phyloP scores from a whole-genome alignment of 2,888 invertebrate genomes.

The Dichetophora obliterata region DNA sequence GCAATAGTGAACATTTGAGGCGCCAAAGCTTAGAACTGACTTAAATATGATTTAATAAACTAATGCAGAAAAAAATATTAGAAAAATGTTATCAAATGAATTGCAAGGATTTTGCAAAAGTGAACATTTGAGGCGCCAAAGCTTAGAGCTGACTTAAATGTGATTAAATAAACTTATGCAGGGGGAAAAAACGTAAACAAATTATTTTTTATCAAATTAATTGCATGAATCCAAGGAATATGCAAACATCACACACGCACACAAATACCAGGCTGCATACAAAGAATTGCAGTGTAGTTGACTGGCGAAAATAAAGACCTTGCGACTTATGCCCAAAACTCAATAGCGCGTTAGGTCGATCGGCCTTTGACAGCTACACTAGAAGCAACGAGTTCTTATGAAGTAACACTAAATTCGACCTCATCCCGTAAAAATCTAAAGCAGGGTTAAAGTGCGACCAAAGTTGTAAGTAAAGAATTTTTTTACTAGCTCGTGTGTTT shows the following conservation, averaged over 20 bases:
- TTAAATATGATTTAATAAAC: constrained; percentile 5
- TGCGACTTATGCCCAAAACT: too few species aligned
- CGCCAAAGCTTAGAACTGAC: constrained; percentile 15
- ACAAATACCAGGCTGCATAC: too few species aligned
- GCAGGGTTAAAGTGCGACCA: too few species aligned
- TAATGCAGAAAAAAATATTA: neutral
- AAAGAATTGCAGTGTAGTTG: neutral
- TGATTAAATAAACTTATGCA: constrained; percentile 8
- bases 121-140: constrained; percentile 14
- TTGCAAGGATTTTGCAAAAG: constrained; percentile 11
- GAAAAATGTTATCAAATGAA: too few species aligned
- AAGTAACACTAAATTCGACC: too few species aligned
- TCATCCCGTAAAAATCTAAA: too few species aligned
- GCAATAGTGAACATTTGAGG: constrained; percentile 8
- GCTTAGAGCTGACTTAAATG: constrained; percentile 6
- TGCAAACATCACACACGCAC: neutral
- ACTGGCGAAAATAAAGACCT: neutral
- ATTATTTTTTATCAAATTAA: constrained; percentile 2
- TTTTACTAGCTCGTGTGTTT: too few species aligned
- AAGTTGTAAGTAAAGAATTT: too few species aligned
- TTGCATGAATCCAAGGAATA: neutral
- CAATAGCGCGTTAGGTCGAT: too few species aligned
- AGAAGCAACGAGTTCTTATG: too few species aligned
- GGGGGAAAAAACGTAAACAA: too few species aligned
- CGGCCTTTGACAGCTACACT: too few species aligned